A percentile compares a stretch with the other conserved stretches of the same genome.
Conservation (phyloP, 2,888 invertebrate species). For the Nemotelus pantherinus region DNA sequence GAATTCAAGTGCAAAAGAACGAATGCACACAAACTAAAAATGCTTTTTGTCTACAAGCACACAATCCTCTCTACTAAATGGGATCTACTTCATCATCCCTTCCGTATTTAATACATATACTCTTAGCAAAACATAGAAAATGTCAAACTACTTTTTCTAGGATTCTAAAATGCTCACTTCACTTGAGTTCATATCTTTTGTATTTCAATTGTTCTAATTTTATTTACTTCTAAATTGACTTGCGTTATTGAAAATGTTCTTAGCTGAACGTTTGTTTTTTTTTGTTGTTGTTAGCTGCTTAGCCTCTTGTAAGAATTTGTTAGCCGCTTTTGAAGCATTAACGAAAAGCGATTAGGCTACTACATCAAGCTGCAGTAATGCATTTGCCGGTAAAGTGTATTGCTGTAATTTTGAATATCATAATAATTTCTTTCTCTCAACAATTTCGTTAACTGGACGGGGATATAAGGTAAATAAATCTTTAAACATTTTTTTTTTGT, state of each 20-base stretch:
- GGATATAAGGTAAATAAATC: no score
- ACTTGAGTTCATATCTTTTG: slow-evolving; percentile 10
- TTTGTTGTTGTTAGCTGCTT: neutral
- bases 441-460: no score
- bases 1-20: no score
- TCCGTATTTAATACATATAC: neutral
- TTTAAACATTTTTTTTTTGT: no score
- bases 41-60: neutral
- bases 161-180: neutral
- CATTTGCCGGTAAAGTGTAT: no score
- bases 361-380: neutral
- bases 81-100: neutral
- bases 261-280: neutral
- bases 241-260: neutral
- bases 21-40: no score
- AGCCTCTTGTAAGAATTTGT: neutral
- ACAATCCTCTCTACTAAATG: neutral
- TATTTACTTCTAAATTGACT: slow-evolving; percentile 29
- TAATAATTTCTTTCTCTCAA: no score
- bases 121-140: slow-evolving; percentile 1
- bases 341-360: neutral
- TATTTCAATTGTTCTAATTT: neutral
- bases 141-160: slow-evolving; percentile 10
- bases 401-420: no score
- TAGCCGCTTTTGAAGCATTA: neutral